Evolutionary conservation across 2,113 vertebrate species (phyloP), one percentile per base, ranked within the genome.

Genomic region (Percina caprodes): DNA sequence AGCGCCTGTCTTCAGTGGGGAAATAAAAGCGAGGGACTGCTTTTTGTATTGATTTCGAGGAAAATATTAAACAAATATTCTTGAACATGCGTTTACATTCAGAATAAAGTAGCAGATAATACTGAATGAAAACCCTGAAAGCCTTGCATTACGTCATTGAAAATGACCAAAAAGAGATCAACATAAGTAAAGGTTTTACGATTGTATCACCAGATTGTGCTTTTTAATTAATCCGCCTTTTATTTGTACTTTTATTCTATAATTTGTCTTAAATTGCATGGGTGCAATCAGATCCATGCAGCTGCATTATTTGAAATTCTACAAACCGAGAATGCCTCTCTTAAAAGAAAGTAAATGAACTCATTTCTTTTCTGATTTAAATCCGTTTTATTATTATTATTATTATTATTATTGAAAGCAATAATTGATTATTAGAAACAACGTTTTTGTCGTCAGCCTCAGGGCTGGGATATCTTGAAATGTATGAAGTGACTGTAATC

Each of bases 381-480:
- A 51, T 11, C 2, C 13, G 63, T 63, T 55, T 21, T 2, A 49
- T 16, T 46, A n/a, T 45, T 79, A 59, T n/a, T 69, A 30, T 21
- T 3, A 49, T 67, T 30, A 24, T 16, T 46, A n/a, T 45, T 79
- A 59, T n/a, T 69, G 13, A 46, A 65, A 62, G 56, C 18, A 69
- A 51, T 45, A 78, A 80, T 14, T 83, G 46, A 62, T 48, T 65
- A 62, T 19, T 56, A 13, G 12, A 21, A 54, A 77, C 49, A 16
- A 56, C 26, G 30, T 23, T 63, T 63, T 71, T 52, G 18, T 16
- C 58, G 54, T 73, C 0, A 3, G 70, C 77, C 79, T 75, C n/a
- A 52, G 82, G 86, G 79, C 56, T 56, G 16, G 33, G 51, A 56
- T 11, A 24, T 73, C 14, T 12, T 56, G 61, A 30, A 71, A 82